A percentile compares a stretch with the other conserved stretches of the same genome.
phyloP scores from a whole-genome alignment of 2,113 vertebrate species.

The Oceanodroma tethys region DNA sequence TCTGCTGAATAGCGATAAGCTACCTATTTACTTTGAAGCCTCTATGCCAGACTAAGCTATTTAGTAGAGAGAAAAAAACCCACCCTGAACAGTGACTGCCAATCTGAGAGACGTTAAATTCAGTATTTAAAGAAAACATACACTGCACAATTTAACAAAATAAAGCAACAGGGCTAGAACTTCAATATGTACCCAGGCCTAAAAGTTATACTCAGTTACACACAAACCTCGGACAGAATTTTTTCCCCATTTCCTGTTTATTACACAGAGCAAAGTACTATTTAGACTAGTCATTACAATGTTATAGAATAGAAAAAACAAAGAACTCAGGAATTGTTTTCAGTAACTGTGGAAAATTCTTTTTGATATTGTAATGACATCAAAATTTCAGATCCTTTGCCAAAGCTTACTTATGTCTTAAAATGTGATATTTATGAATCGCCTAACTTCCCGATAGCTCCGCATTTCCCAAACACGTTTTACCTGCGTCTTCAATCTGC shows the following conservation, averaged over 20 bases:
- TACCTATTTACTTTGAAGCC: constrained; percentile 32
- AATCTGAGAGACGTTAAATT: not conserved
- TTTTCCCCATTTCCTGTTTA: not conserved
- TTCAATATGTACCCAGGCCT: not conserved
- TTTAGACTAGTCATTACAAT: not conserved
- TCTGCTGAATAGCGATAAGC: constrained; percentile 29
- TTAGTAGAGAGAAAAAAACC: not conserved
- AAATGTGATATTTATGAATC: not conserved
- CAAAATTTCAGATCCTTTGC: not conserved
- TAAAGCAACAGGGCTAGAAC: not conserved
- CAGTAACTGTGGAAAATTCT: not conserved
- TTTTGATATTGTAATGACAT: not conserved
- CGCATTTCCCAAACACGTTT: not conserved
- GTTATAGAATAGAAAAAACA: not conserved
- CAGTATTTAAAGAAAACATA: not conserved
- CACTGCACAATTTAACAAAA: not conserved
- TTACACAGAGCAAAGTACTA: not conserved
- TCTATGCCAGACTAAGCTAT: not conserved
- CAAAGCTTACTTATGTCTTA: not conserved
- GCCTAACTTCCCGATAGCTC: not conserved
- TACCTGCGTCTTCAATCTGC: not conserved
- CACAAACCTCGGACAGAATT: not conserved
- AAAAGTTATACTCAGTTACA: not conserved
- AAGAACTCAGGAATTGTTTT: not conserved
- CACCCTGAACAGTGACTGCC: not conserved